phyloP scores from a whole-genome alignment of 1,140 invertebrate species.

The Parasteatoda tepidariorum region DNA sequence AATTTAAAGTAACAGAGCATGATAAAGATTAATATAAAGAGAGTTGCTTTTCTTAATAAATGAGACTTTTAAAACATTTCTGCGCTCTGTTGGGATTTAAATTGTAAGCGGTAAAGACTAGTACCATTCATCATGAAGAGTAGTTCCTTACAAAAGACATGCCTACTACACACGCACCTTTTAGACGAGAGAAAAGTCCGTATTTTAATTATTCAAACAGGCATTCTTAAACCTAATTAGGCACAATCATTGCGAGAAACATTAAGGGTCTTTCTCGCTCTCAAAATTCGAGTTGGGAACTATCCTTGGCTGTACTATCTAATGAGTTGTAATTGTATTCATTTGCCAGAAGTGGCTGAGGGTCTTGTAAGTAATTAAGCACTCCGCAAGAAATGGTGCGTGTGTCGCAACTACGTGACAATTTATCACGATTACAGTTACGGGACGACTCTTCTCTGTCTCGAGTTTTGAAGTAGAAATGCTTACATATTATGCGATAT shows the following conservation, averaged over 20 bases:
- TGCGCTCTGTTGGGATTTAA: not conserved
- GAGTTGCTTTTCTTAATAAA: not conserved
- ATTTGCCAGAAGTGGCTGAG: constrained; percentile 35
- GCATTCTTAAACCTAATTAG: constrained; percentile 42
- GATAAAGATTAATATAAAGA: not conserved
- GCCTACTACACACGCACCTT: not conserved
- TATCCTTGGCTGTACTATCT: not conserved
- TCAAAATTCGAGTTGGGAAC: not conserved
- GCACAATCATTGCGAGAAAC: constrained; percentile 31
- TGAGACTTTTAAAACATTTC: not conserved
- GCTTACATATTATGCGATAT: too few relatives aligned
- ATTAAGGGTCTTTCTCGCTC: constrained; percentile 23
- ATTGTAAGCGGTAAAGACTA: not conserved
- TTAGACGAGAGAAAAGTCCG: not conserved
- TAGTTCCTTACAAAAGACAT: not conserved
- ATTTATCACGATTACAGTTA: constrained; percentile 53
- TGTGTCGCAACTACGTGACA: constrained; percentile 9
- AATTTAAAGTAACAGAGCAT: not conserved
- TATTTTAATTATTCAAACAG: constrained; percentile 51
- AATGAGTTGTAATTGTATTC: constrained; percentile 52
- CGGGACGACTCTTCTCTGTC: constrained; percentile 5
- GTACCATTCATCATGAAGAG: not conserved
- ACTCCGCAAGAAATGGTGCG: constrained; percentile 31
- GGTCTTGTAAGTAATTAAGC: constrained; percentile 28
- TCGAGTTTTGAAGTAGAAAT: too few relatives aligned